Conservation (phyloP, 2,888 invertebrate genomes). For the Rhimphoctona megacephalus region DNA sequence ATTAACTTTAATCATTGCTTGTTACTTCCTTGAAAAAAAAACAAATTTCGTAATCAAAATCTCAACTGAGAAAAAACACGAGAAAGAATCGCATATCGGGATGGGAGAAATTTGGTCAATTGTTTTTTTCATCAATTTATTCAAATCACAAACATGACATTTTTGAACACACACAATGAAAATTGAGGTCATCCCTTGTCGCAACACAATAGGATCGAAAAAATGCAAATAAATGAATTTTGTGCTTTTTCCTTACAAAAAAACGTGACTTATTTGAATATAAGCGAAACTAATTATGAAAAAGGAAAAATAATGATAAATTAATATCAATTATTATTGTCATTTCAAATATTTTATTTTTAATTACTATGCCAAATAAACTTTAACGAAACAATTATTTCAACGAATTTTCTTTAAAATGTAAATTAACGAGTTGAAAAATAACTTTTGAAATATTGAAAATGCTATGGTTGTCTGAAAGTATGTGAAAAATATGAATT, state of each 20-base stretch:
- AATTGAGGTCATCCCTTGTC: neutral
- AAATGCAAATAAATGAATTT: neutral
- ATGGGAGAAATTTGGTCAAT: neutral
- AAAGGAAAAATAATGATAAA: neutral
- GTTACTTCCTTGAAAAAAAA: neutral
- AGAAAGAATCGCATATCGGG: neutral
- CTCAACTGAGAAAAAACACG: neutral
- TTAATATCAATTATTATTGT: no score
- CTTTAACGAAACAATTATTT: neutral
- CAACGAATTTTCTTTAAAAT: neutral
- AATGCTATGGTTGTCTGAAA: neutral
- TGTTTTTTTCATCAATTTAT: neutral
- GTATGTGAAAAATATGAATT: neutral
- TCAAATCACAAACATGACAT: neutral
- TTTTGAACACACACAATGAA: neutral
- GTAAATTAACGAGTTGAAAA: neutral
- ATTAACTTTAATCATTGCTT: slow-evolving; percentile 11
- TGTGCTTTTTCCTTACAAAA: neutral
- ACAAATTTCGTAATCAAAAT: neutral
- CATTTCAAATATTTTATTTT: no score
- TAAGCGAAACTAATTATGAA: neutral
- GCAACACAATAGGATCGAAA: no score
- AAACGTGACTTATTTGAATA: neutral
- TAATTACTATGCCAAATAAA: no score
- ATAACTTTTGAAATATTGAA: neutral